Evolutionary conservation across 1,140 invertebrate species (phyloP).

Genomic region (Dinothrombium tinctorium): DNA sequence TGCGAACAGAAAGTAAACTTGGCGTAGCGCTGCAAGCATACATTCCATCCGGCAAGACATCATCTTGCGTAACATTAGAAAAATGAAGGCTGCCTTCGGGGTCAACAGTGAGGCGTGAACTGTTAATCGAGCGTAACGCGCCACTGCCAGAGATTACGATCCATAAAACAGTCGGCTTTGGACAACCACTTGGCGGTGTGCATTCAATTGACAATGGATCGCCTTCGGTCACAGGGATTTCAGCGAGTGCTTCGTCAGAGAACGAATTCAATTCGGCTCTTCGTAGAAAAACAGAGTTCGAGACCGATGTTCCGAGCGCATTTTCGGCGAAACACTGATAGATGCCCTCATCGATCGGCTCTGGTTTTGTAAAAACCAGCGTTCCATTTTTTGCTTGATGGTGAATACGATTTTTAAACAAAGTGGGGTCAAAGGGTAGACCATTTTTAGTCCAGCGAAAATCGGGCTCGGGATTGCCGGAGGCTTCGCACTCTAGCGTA

Average conservation of each 20-base stretch:
- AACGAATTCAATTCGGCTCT: constrained; percentile 80
- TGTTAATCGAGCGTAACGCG: constrained; percentile 58
- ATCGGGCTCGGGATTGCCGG: constrained; percentile 65
- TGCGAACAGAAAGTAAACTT: constrained; percentile 28
- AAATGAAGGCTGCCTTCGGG: constrained; percentile 83
- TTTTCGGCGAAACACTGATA: constrained; percentile 95
- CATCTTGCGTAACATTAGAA: constrained; percentile 64
- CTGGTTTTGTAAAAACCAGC: constrained; percentile 58
- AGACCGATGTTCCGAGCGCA: constrained; percentile 73
- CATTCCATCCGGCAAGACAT: constrained; percentile 43
- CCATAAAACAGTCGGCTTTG: constrained; percentile 81
- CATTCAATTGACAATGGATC: constrained; percentile 62
- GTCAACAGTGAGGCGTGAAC: constrained; percentile 67
- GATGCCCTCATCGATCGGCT: constrained; percentile 65
- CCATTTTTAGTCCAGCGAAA: constrained; percentile 93
- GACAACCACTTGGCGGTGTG: constrained; percentile 74
- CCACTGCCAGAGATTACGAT: constrained; percentile 45
- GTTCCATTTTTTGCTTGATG: constrained; percentile 76
- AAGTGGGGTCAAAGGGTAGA: constrained; percentile 58
- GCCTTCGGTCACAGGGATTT: constrained; percentile 42
- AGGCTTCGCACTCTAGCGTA: constrained; percentile 78
- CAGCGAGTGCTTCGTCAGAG: constrained; percentile 35
- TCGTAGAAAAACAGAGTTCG: constrained; percentile 79
- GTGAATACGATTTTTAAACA: constrained; percentile 74
- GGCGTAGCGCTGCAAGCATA: constrained; percentile 76